phyloP scores from a whole-genome alignment of 2,888 invertebrate species.

The Synanthedon andrenaeformis region DNA sequence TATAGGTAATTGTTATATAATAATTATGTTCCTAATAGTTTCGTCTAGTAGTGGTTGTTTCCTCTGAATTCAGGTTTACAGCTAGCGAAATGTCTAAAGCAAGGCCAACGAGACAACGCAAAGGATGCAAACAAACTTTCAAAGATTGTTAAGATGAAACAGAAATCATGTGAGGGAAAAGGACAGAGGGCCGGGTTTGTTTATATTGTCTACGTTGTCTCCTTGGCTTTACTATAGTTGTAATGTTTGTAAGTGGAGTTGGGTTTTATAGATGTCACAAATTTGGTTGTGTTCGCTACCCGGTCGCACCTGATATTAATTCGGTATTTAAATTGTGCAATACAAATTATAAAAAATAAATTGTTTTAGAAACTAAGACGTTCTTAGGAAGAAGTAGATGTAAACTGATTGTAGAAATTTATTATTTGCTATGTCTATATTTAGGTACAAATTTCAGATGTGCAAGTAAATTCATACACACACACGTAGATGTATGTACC shows the following conservation, averaged over 20 bases:
- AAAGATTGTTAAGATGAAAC: no score
- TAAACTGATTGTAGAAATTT: conserved; percentile 39
- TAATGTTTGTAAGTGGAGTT: conserved; percentile 16
- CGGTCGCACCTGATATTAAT: conserved; percentile 15
- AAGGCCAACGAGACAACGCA: no score
- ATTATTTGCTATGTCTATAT: conserved; percentile 37
- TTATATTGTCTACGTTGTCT: no score
- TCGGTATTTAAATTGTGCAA: conserved; percentile 47
- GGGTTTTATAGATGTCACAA: conserved; percentile 11
- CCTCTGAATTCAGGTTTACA: conserved; percentile 34
- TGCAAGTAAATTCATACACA: conserved; percentile 17
- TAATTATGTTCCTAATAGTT: conserved; percentile 60
- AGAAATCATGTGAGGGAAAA: no score
- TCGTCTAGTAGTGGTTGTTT: conserved; percentile 48
- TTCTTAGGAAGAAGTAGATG: conserved; percentile 33
- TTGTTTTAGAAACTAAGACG: conserved; percentile 36
- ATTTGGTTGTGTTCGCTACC: conserved; percentile 8
- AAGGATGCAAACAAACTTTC: no score
- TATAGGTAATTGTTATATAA: conserved; percentile 46
- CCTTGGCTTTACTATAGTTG: conserved; percentile 6
- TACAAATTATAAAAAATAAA: conserved; percentile 42
- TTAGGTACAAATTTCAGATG: conserved; percentile 23
- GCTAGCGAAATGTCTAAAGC: conserved; percentile 17
- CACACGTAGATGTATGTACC: conserved; percentile 36
- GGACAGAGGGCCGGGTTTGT: no score